Percentiles rank a stretch among this genome's conserved stretches.
Conservation (phyloP, 1,140 invertebrate species). For the Drosophila paulistorum region DNA sequence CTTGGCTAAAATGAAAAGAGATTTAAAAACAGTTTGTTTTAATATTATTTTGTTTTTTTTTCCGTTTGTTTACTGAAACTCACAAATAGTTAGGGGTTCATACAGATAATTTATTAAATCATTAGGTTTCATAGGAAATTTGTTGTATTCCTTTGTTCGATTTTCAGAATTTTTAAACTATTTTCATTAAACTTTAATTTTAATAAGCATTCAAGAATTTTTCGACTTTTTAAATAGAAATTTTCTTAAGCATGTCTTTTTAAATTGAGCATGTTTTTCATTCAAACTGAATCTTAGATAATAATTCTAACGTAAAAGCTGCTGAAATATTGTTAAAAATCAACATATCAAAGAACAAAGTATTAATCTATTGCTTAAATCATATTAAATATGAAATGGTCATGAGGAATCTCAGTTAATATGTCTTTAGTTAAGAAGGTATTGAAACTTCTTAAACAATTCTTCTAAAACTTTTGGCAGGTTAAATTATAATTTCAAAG, state of each 20-base stretch:
- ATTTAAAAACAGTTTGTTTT: conserved; percentile 27
- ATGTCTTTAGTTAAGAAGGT: no score
- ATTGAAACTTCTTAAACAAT: no score
- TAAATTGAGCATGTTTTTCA: neutral
- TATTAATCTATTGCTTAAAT: no score
- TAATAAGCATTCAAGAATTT: neutral
- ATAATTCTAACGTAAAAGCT: no score
- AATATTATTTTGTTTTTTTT: neutral
- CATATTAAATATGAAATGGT: no score
- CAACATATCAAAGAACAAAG: no score
- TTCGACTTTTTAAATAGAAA: neutral
- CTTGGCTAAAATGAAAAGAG: conserved; percentile 29
- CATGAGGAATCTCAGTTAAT: no score
- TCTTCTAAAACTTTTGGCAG: no score
- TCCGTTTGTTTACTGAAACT: neutral
- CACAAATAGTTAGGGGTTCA: conserved; percentile 7
- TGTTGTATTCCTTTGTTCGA: neutral
- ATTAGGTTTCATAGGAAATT: conserved; percentile 23
- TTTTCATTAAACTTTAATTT: neutral
- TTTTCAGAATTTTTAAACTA: neutral
- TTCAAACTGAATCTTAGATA: no score
- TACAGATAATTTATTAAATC: conserved; percentile 3
- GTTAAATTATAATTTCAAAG: no score
- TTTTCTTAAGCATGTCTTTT: conserved; percentile 29
- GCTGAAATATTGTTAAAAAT: no score